phyloP scores from a whole-genome alignment of 2,113 vertebrate genomes.

The Corydoras maculifer region DNA sequence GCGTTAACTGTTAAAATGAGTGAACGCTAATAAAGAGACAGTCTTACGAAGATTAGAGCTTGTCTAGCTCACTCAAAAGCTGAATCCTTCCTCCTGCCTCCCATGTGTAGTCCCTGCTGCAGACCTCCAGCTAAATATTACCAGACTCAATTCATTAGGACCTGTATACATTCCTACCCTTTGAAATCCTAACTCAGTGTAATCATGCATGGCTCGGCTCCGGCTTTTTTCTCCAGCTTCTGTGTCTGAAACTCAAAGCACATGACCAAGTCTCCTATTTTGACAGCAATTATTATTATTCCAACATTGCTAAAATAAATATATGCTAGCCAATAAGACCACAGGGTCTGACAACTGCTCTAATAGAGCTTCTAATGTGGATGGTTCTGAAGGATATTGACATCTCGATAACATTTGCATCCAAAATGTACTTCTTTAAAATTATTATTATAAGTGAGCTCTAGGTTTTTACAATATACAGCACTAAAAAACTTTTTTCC shows the following conservation, averaged over 20 bases:
- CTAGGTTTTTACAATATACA: not conserved
- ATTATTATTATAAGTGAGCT: not conserved
- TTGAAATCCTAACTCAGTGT: constrained; percentile 35
- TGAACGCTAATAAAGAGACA: not conserved
- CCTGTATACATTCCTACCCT: constrained; percentile 23
- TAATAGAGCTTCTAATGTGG: not conserved
- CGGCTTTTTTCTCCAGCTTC: constrained; percentile 20
- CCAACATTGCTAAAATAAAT: constrained; percentile 28
- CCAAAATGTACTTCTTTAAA: too few species aligned
- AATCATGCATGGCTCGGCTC: constrained; percentile 22
- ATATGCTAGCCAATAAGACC: constrained; percentile 5
- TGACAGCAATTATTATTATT: constrained; percentile 38
- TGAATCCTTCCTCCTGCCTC: constrained; percentile 8
- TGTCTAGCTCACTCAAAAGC: constrained; percentile 1
- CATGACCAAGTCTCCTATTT: constrained; percentile 34
- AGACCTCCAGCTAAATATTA: constrained; percentile 27
- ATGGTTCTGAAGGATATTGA: constrained; percentile 1
- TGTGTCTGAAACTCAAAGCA: constrained; percentile 31
- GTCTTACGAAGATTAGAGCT: constrained; percentile 13
- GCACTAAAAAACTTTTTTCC: too few species aligned
- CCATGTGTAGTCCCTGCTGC: constrained; percentile 10
- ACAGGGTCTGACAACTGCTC: not conserved
- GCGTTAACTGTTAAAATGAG: not conserved
- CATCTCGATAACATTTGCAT: not conserved
- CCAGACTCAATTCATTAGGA: constrained; percentile 35